phyloP scores from a whole-genome alignment of 1,140 invertebrate species.

The Mylabris phalerata region DNA sequence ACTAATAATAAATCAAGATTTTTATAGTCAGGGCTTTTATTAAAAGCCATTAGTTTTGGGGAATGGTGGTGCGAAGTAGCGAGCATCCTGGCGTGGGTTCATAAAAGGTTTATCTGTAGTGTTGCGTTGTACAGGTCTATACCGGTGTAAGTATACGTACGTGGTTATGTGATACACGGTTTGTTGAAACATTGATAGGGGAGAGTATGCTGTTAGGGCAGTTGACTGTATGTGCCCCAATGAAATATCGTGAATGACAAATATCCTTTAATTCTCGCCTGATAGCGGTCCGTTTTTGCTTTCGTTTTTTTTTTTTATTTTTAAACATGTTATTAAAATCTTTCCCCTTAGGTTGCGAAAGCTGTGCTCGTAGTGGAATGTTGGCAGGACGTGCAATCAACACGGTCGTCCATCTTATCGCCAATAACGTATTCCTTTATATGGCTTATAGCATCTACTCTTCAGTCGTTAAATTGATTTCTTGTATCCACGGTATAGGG shows the following conservation, averaged over 20 bases:
- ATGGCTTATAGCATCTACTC: slow-evolving; percentile 26
- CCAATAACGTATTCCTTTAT: slow-evolving; percentile 34
- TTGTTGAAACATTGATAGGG: slow-evolving; percentile 19
- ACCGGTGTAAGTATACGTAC: slow-evolving; percentile 8
- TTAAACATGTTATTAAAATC: slow-evolving; percentile 23
- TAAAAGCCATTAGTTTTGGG: slow-evolving; percentile 42
- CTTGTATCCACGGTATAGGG: slow-evolving; percentile 24
- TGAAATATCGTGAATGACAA: slow-evolving; percentile 26
- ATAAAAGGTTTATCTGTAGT: slow-evolving; percentile 10
- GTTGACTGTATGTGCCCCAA: slow-evolving; percentile 4
- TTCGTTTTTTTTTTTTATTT: slow-evolving; percentile 11
- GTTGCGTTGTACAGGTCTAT: slow-evolving; percentile 7
- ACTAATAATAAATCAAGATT: slow-evolving; percentile 43
- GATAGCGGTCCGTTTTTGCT: slow-evolving; percentile 12
- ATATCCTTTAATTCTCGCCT: slow-evolving; percentile 24
- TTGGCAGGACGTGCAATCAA: slow-evolving; percentile 25
- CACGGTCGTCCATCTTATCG: slow-evolving; percentile 34
- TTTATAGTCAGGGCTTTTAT: slow-evolving; percentile 42
- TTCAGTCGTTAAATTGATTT: slow-evolving; percentile 35
- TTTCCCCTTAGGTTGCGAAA: slow-evolving; percentile 7
- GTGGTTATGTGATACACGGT: slow-evolving; percentile 15
- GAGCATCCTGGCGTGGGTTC: slow-evolving; percentile 5
- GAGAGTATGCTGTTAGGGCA: slow-evolving; percentile 4
- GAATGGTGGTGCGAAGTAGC: slow-evolving; percentile 24
- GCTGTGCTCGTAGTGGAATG: slow-evolving; percentile 14